These are phyloP conservation scores for Melanaphis sacchari DNA, from an alignment of 1,140 invertebrate genomes.

Conservation along the genomic window DNA sequence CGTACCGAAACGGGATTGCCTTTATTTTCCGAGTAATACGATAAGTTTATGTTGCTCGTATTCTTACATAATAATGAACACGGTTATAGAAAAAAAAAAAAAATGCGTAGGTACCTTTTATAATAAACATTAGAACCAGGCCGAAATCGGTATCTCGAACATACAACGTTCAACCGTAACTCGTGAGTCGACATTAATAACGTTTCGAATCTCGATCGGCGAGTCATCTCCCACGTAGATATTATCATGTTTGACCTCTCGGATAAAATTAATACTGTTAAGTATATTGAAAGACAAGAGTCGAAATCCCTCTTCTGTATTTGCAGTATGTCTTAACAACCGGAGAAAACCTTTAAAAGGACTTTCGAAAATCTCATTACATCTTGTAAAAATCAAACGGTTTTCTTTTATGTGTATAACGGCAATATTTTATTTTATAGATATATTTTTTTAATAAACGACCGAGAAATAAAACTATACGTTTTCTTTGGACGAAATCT, in stretches of 20 bases:
- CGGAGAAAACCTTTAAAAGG: not conserved
- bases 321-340: not conserved
- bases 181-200: not conserved
- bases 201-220: not conserved
- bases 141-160: not conserved
- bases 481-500: not conserved
- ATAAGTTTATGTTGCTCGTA: not conserved
- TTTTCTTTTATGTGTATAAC: not conserved
- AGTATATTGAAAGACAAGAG: not conserved
- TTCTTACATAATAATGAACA: conserved; percentile 24
- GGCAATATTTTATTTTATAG: conserved; percentile 18
- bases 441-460: conserved; percentile 1
- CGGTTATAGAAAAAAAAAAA: not conserved
- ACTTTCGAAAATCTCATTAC: conserved; percentile 7
- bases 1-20: not conserved
- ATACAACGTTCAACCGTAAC: not conserved
- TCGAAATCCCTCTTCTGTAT: not conserved
- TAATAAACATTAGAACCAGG: not conserved
- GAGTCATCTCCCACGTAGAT: not conserved
- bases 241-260: not conserved
- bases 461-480: not conserved
- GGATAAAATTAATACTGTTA: not conserved
- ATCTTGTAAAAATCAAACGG: not conserved
- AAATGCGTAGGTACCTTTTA: not conserved
- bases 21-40: conserved; percentile 7